Conservation (phyloP, 2,888 invertebrate genomes). For the Andrena dorsata region DNA sequence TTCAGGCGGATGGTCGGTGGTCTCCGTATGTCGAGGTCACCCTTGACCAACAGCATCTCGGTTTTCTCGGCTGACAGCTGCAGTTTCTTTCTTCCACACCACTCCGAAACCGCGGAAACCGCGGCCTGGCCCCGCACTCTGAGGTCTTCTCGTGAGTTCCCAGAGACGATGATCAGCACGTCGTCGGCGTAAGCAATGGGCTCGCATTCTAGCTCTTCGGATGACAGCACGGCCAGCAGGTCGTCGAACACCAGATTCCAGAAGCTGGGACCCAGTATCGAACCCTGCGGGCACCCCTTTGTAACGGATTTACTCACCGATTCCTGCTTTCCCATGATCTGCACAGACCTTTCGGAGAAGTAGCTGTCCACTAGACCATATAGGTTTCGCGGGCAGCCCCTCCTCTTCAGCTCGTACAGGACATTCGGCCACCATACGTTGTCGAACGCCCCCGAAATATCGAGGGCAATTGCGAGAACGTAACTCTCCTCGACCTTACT, state of each 20-base stretch:
- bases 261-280: not conserved
- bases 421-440: constrained; percentile 1
- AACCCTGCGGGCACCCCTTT: not conserved
- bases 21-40: not conserved
- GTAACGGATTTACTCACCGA: not conserved
- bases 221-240: not conserved
- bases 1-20: not conserved
- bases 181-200: not conserved
- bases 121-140: not conserved
- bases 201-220: not conserved
- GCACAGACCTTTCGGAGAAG: not conserved
- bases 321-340: not conserved
- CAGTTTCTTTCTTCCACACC: not conserved
- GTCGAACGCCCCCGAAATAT: no score
- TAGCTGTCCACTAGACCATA: not conserved
- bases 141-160: no score
- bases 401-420: constrained; percentile 1
- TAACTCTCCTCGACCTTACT: no score
- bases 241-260: not conserved
- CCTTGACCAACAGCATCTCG: not conserved
- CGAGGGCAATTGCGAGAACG: no score
- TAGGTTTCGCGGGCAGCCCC: not conserved
- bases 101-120: not conserved
- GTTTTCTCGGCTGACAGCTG: not conserved
- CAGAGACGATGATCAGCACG: no score